phyloP scores from a whole-genome alignment of 1,140 invertebrate species.

The fruit fly (Drosophila melanogaster) region Release_6_plus_ISO1_MT NT_033777.3:7494001-7494500 shows the following conservation, averaged over 20 bases:
- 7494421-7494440: slow-evolving; percentile 26
- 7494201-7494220: slow-evolving; percentile 48
- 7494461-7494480: slow-evolving; percentile 38
- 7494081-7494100: slow-evolving; percentile 27
- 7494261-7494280: slow-evolving; percentile 17
- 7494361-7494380: slow-evolving; percentile 12
- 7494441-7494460: slow-evolving; percentile 49
- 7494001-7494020: slow-evolving; percentile 36
- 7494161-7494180: slow-evolving; percentile 63
- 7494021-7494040: neutral
- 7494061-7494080: slow-evolving; percentile 34
- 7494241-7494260: slow-evolving; percentile 14
- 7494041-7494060: slow-evolving; percentile 21
- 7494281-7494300: slow-evolving; percentile 40
- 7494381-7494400: slow-evolving; percentile 28
- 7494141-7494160: slow-evolving; percentile 41
- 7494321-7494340: slow-evolving; percentile 32
- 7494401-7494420: slow-evolving; percentile 44
- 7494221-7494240: slow-evolving; percentile 49
- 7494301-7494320: slow-evolving; percentile 22
- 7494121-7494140: slow-evolving; percentile 75
- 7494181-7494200: slow-evolving; percentile 54
- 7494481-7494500: slow-evolving; percentile 34
- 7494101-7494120: slow-evolving; percentile 38
- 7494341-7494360: slow-evolving; percentile 29